Evolutionary conservation across 2,797 vertebrate species (phyloP), one percentile per base, ranked within the genome.

Genomic region (Lepus townsendii): DNA sequence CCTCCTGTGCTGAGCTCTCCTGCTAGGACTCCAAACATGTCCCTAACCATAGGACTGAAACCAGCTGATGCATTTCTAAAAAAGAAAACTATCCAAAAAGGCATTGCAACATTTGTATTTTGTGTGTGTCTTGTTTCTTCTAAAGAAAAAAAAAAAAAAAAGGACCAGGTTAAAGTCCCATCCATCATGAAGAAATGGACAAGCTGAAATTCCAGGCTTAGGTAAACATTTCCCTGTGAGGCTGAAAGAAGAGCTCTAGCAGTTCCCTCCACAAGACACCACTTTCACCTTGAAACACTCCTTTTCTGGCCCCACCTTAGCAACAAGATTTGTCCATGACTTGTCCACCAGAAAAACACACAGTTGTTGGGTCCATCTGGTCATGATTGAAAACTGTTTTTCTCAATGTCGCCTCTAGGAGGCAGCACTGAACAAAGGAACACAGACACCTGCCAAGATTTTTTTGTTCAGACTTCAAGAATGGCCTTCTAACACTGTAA

Each of bases 241-340:
- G 6, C 27, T n/a, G 27, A 38, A 62, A 14, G 7, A 63, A 63
- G 13, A 0, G 4, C 13, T 4, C 32, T 38, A 22, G 63, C 54
- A 42, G 10, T 14, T 3, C 9, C 38, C 26, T 14, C 71, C 38
- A 11, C 20, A n/a, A 7, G 12, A 9, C 0, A 0, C 17, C 20
- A 32, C 24, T 27, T 47, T 75, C 6, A 47, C 42, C 57, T 16
- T 54, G 60, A 47, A 72, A 62, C 9, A 10, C 17, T 65, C 11
- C 20, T 30, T n/a, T 76, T 32, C 22, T 32, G 65, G 5, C 71
- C 20, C 19, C 0, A 11, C 10, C 3, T 2, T 2, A 27, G 50
- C n/a, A 19, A 66, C 27, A 38, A 32, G 12, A 3, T 68, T 24
- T 57, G 20, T 13, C n/a, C 13, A 2, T 0, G 2, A 32, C 17